phyloP scores from a whole-genome alignment of 2,797 vertebrate species.

The Ambastaia sidthimunki region DNA sequence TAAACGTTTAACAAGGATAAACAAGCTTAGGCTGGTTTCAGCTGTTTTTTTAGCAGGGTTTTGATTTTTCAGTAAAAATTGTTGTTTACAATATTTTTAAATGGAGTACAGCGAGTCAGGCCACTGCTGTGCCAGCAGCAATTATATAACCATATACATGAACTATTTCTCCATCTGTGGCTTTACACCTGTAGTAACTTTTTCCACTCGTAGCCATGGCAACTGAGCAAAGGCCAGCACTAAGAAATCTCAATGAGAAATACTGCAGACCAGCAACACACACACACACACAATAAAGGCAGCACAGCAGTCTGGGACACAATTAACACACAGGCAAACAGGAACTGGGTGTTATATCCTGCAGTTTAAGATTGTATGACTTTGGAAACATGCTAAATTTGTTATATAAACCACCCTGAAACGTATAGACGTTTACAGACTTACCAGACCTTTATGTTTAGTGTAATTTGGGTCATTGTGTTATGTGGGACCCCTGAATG shows the following conservation, averaged over 20 bases:
- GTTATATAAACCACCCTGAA: background rate
- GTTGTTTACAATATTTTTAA: background rate
- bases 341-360: conserved; percentile 48
- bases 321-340: conserved; percentile 43
- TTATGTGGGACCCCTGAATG: background rate
- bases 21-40: no score
- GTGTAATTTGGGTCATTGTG: background rate
- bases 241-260: conserved; percentile 33
- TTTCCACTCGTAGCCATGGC: conserved; percentile 49
- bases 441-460: background rate
- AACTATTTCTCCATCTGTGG: conserved; percentile 13
- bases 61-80: no score
- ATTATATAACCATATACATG: conserved; percentile 3
- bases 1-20: no score
- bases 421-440: background rate
- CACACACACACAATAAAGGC: background rate
- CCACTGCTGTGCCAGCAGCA: background rate
- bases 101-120: background rate
- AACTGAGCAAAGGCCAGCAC: conserved; percentile 50
- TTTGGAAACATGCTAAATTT: background rate
- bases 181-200: conserved; percentile 44
- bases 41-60: no score
- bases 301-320: background rate
- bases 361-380: background rate
- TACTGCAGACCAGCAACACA: background rate